Conservation (phyloP, 2,888 invertebrate genomes). For the Orthosia gothica region DNA sequence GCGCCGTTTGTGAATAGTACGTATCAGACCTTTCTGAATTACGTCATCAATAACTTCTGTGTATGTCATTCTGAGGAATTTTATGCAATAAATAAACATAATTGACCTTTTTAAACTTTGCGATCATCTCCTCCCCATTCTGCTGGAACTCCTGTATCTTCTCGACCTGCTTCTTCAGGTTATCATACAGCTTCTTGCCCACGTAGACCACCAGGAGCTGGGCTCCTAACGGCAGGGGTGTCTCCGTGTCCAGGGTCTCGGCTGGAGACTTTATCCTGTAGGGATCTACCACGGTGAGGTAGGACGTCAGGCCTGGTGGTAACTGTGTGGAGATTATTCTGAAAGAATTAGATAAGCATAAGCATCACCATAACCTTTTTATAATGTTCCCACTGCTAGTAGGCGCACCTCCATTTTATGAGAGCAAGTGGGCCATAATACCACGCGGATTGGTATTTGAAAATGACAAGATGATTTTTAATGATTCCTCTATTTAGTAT, state of each 20-base stretch:
- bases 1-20: no score
- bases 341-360: conserved; percentile 25
- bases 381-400: no score
- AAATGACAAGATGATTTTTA: no score
- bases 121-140: conserved; percentile 87
- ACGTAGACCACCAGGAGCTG: conserved; percentile 96
- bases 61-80: no score
- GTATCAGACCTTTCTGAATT: no score
- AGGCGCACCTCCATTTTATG: no score
- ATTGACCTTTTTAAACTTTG: conserved; percentile 84
- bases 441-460: no score
- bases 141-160: conserved; percentile 83
- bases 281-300: conserved; percentile 95
- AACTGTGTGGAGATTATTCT: conserved; percentile 96
- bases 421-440: no score
- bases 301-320: conserved; percentile 94
- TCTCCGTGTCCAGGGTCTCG: conserved; percentile 92
- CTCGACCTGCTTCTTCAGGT: conserved; percentile 84
- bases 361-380: no score
- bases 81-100: no score
- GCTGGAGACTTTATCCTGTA: conserved; percentile 96
- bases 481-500: no score
- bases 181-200: conserved; percentile 92
- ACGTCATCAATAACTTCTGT: no score
- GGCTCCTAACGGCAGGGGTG: conserved; percentile 95